Percentiles rank a stretch among this genome's conserved stretches.
These are phyloP conservation scores for Bolborhynchus lineola DNA, from an alignment of 2,113 vertebrate genomes.

Conservation along the genomic window DNA sequence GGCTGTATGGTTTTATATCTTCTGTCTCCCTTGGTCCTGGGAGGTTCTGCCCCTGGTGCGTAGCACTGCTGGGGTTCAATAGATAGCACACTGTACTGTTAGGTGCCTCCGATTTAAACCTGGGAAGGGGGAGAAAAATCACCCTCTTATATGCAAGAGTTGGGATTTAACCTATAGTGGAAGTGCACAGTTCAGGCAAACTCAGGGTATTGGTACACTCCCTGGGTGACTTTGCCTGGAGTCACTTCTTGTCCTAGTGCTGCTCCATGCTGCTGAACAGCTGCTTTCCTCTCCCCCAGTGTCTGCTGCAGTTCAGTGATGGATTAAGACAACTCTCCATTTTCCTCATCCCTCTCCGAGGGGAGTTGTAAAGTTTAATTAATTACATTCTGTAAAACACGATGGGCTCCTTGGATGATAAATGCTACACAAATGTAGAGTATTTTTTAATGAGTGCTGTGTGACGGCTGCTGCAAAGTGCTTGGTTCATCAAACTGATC, in stretches of 20 bases:
- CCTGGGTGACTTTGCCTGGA: conserved; percentile 34
- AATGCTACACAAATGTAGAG: conserved; percentile 45
- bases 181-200: background rate
- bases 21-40: background rate
- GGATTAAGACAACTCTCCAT: conserved; percentile 57
- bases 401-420: conserved; percentile 53
- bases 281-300: conserved; percentile 37
- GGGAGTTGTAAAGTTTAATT: conserved; percentile 64
- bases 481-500: conserved; percentile 39
- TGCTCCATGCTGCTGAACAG: background rate
- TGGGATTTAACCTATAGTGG: background rate
- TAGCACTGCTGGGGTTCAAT: background rate
- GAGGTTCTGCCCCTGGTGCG: background rate
- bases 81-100: background rate
- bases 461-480: conserved; percentile 19
- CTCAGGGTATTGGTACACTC: background rate
- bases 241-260: background rate
- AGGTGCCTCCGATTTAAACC: background rate
- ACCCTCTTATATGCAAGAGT: background rate
- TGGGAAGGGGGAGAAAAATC: background rate
- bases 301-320: conserved; percentile 33
- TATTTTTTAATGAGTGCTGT: conserved; percentile 49
- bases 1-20: background rate
- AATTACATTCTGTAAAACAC: conserved; percentile 58
- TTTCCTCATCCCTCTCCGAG: conserved; percentile 38